Evolutionary conservation across 2,113 vertebrate species (phyloP).

Genomic region (Limnothrissa miodon): DNA sequence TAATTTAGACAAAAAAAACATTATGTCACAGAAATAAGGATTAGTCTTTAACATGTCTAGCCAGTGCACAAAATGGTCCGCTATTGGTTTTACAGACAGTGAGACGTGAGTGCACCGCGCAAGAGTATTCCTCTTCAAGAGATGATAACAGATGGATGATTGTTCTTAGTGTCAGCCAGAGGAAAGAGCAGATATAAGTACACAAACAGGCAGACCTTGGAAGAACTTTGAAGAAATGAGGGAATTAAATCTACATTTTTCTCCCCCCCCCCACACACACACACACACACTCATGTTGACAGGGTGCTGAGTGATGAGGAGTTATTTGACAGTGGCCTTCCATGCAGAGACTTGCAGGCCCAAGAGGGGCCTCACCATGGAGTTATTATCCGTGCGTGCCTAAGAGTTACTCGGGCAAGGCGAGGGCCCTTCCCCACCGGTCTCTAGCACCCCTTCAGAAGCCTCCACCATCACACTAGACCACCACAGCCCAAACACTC

Average conservation of each 20-base stretch:
- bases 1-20: not conserved
- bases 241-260: slow-evolving; percentile 9
- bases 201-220: not conserved
- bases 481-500: not conserved
- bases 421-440: slow-evolving; percentile 4
- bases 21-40: not conserved
- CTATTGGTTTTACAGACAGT: not conserved
- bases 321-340: slow-evolving; percentile 26
- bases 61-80: not conserved
- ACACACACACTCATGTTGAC: slow-evolving; percentile 27
- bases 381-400: slow-evolving; percentile 38
- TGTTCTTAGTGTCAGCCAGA: not conserved
- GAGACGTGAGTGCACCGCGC: not conserved
- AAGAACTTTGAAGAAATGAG: not conserved
- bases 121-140: not conserved
- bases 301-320: slow-evolving; percentile 36
- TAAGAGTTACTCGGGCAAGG: slow-evolving; percentile 30
- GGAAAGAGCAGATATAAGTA: not conserved
- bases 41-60: not conserved
- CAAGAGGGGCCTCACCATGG: slow-evolving; percentile 19
- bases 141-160: slow-evolving; percentile 12
- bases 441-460: not conserved
- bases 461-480: slow-evolving; percentile 1
- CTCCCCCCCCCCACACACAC: not conserved
- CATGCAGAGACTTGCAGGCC: slow-evolving; percentile 23